Evolutionary conservation across 2,888 invertebrate genomes (phyloP), one percentile per base, ranked within the genome.

Genomic region (Muschampia plurimacula): DNA sequence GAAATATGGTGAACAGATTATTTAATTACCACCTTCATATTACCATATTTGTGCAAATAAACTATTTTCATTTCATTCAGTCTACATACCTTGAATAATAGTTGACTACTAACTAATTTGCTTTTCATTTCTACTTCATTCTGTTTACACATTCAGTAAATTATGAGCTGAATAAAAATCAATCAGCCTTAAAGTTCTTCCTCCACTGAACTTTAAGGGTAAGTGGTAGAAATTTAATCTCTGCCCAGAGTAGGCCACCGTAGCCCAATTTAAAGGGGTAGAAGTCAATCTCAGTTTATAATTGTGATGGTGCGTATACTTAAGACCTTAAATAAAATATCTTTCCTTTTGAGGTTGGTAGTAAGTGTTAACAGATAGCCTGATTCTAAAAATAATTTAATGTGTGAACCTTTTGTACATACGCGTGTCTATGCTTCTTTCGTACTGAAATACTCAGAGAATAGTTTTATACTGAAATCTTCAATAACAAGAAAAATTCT

Each of bases 401-500:
- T 46, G 46, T 46, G 9, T 46, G 41, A 41, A 2, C 13, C 10
- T 46, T 46, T 13, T 44, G 9, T 44, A 12, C 44, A 8, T 46
- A 12, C 13, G 1, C 13, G 13, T 22, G 5, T 55, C n/a, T 6
- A 52, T 2, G 52, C 52, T 52, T 55, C 1, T 41, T 41, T 10
- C 10, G 4, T 41, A 41, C 9, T 2, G 10, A 41, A 10, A 8
- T 52, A 15, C 66, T 39, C 7, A n/a, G 28, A 13, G 62, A n/a
- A 62, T 49, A 49, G 52, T 64, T 63, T 28, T 44, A n/a, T 22
- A 69, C 13, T 55, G 63, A 59, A 59, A 59, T 52, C 8, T 10
- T 52, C 52, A 52, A 15, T 44, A 52, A 64, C 36, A 59, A 8
- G 13, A 22, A 59, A 22, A 65, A 39, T 46, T 46, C 39, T n/a